These are phyloP conservation scores for Chrysolina oricalcia DNA, from an alignment of 2,888 invertebrate species.

Conservation along the genomic window DNA sequence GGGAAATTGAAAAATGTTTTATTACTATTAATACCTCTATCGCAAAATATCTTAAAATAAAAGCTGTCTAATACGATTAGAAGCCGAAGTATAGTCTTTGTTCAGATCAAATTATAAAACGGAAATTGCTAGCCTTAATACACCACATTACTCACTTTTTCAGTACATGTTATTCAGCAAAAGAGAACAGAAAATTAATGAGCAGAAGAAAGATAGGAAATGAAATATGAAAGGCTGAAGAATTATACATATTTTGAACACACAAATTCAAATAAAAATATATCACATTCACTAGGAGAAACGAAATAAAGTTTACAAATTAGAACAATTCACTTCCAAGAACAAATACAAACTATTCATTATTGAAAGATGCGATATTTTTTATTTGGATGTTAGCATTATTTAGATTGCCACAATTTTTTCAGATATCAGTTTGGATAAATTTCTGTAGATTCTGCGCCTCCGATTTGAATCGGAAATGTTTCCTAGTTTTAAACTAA, in stretches of 20 bases:
- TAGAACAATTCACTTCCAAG: not conserved
- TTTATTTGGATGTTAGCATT: not conserved
- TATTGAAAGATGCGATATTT: constrained; percentile 1
- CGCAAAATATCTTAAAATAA: too few relatives aligned
- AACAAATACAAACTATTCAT: not conserved
- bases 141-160: not conserved
- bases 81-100: too few relatives aligned
- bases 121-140: too few relatives aligned
- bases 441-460: not conserved
- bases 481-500: not conserved
- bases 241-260: not conserved
- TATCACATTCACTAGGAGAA: constrained; percentile 13
- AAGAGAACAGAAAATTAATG: not conserved
- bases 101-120: too few relatives aligned
- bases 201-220: not conserved
- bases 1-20: too few relatives aligned
- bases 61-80: too few relatives aligned
- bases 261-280: constrained; percentile 5
- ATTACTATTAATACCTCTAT: too few relatives aligned
- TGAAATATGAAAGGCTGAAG: not conserved
- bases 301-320: not conserved
- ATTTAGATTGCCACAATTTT: not conserved
- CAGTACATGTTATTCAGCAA: not conserved
- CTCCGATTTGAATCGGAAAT: not conserved
- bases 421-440: not conserved